Base-by-base conservation (phyloP, 2,113 vertebrate genomes). In the Heterotilapia buettikoferi region DNA sequence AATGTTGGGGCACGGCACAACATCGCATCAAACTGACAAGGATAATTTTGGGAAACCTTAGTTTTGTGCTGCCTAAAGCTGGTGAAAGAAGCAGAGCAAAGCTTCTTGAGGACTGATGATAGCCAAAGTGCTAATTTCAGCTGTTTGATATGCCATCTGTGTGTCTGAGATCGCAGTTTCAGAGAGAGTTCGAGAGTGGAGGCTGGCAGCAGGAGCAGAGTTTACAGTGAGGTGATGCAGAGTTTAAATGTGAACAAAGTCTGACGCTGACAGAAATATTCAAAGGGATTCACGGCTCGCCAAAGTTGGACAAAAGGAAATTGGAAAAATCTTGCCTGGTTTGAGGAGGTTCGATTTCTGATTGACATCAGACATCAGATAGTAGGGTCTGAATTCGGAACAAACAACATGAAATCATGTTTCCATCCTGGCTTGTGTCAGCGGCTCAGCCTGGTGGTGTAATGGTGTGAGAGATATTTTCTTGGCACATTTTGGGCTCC, bases 111-210 rank as follows among this genome's bases (percentile, higher is more conserved):
- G 89, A 5, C 36, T 6, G 82, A 68, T 63, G 71, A 78, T 38
- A 53, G 63, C n/a, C 63, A 33, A 16, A 3, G 19, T 80, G 59
- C 54, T 86, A 50, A 81, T 87, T 78, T 9, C 21, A 56, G 54
- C 86, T 19, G 21, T 86, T 90, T 88, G 90, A 88, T 84, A 73
- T 66, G 85, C 83, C 85, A 82, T 87, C 85, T 92, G 87, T 79
- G 73, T 7, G 40, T 13, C 43, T 52, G 63, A 84, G 63, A 82
- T 84, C 33, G 5, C 36, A 31, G 24, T 79, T 81, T 84, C 24
- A 61, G 79, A 87, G 79, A 13, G 45, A 50, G 86, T 40, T 81
- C 2, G 26, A n/a, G 76, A 87, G 33, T 11, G 52, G 11, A 61
- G 24, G 71, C 84, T 81, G 91, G 78, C 84, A 84, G 7, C 10